A percentile compares a stretch with the other conserved stretches of the same genome.
Conservation (phyloP, 53 echinoderm and acorn worm genomes). For the Holothuria leucospilota region DNA sequence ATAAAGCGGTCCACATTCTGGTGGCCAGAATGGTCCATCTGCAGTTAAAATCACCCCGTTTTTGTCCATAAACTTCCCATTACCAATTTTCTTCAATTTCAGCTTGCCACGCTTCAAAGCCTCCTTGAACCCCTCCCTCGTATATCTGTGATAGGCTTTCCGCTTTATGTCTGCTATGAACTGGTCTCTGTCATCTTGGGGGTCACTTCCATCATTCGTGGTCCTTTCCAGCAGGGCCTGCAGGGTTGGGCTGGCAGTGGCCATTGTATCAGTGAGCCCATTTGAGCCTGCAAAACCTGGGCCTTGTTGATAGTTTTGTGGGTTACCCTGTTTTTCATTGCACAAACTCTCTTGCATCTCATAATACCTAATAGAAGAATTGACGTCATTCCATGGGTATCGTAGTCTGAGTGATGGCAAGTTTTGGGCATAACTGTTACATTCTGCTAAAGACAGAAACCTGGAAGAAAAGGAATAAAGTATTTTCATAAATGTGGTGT, state of each 20-base stretch:
- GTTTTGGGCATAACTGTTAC: constrained; percentile 79
- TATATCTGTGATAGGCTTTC: constrained; percentile 82
- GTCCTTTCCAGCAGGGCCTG: constrained; percentile 42
- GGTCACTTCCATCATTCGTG: constrained; percentile 18
- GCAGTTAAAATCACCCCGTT: constrained; percentile 86
- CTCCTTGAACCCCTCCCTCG: constrained; percentile 79
- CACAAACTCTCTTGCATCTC: constrained; percentile 40
- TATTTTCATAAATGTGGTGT: too few relatives aligned
- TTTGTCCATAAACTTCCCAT: constrained; percentile 84
- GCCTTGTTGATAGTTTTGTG: background rate
- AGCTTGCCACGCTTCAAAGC: constrained; percentile 73
- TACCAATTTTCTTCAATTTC: constrained; percentile 79
- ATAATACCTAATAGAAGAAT: constrained; percentile 54
- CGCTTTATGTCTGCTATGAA: constrained; percentile 69
- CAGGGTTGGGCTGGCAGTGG: constrained; percentile 38
- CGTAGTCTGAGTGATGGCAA: constrained; percentile 79
- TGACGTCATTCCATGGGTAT: constrained; percentile 73
- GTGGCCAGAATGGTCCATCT: constrained; percentile 99
- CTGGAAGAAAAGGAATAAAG: constrained; percentile 35
- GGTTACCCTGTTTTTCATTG: background rate
- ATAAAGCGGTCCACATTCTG: constrained; percentile 90
- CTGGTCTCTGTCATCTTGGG: constrained; percentile 56
- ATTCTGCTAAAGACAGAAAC: constrained; percentile 73
- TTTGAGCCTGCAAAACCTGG: background rate
- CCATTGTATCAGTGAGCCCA: constrained; percentile 4